phyloP scores from a whole-genome alignment of 2,888 invertebrate species.

The Lomographa bimaculata region DNA sequence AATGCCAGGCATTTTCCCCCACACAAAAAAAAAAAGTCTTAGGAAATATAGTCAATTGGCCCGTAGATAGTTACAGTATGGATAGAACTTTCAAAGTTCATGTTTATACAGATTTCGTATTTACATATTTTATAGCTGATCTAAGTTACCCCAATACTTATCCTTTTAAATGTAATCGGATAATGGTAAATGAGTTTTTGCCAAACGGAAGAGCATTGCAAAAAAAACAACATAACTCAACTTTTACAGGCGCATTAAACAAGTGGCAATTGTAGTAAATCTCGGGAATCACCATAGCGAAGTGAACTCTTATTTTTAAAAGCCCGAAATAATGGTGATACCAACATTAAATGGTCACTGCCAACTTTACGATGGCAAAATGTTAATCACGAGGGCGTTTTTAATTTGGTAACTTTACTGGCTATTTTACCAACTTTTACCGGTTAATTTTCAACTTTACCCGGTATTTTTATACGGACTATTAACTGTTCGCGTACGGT shows the following conservation, averaged over 20 bases:
- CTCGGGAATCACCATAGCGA: constrained; percentile 25
- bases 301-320: constrained; percentile 33
- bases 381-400: constrained; percentile 32
- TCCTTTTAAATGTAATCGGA: no score
- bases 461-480: constrained; percentile 22
- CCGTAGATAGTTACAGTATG: no score
- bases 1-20: no score
- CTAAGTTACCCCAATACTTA: no score
- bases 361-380: constrained; percentile 18
- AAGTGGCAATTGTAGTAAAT: constrained; percentile 44
- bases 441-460: background rate
- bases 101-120: no score
- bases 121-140: no score
- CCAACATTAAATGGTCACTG: constrained; percentile 16
- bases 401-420: constrained; percentile 30
- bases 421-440: constrained; percentile 15
- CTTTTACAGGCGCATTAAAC: constrained; percentile 38
- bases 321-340: constrained; percentile 26
- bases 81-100: no score
- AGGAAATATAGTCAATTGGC: no score
- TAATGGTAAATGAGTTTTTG: no score
- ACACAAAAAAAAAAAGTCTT: no score
- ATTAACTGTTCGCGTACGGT: constrained; percentile 21
- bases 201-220: constrained; percentile 13
- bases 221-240: constrained; percentile 25